Conservation (phyloP, 1,140 invertebrate species). For the Lamellibrachia luymesi region DNA sequence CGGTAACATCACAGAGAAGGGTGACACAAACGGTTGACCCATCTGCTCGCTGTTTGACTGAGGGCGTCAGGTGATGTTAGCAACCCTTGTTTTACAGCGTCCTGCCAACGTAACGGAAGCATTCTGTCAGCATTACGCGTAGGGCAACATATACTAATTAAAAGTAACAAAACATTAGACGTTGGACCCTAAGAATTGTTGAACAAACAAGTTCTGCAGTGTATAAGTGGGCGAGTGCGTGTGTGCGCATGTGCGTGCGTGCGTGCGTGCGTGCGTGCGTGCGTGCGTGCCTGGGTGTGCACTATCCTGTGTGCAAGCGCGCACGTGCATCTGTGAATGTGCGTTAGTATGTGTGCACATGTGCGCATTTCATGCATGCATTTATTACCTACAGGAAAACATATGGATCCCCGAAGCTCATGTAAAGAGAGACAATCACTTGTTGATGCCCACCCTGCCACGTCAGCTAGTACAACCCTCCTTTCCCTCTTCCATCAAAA, state of each 20-base stretch:
- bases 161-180: neutral
- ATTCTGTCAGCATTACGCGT: neutral
- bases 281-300: neutral
- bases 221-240: too few relatives aligned
- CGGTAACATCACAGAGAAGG: neutral
- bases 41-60: neutral
- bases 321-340: too few relatives aligned
- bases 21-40: neutral
- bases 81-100: neutral
- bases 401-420: neutral
- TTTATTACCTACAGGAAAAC: neutral
- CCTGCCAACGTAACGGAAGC: neutral
- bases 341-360: too few relatives aligned
- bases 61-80: neutral
- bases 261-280: neutral
- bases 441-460: neutral
- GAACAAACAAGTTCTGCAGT: too few relatives aligned
- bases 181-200: neutral
- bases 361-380: neutral
- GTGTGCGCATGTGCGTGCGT: neutral
- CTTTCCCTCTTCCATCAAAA: neutral
- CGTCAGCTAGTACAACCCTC: neutral
- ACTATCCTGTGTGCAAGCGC: neutral
- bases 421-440: neutral
- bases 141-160: neutral